Evolutionary conservation across 2,888 invertebrate species (phyloP), one percentile per base, ranked within the genome.

Genomic region (Protula sp.): DNA sequence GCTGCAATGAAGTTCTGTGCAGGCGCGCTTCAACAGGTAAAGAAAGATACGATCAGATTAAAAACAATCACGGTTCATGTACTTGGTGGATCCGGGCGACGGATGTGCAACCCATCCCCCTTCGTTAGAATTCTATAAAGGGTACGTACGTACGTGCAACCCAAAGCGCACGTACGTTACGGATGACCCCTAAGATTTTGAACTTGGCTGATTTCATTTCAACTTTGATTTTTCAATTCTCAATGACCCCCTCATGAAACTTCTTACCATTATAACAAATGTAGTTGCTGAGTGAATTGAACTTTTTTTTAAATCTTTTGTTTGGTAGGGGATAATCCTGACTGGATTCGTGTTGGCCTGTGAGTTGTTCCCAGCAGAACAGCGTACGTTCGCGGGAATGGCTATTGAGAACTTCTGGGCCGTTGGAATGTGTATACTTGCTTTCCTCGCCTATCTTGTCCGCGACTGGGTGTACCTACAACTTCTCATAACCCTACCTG

Each of bases 11-110:
- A 70, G n/a, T 67, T 71, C 59, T 51, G 67, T 38, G 64, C 65
- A 2, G 71, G 71, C 5, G 64, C 64, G 29, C 57, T 71, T 28
- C 71, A 71, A 48, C 71, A 71, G 68, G 71, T 71, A 31, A 19
- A n/a, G n/a, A n/a, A n/a, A n/a, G n/a, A n/a, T n/a, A n/a, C n/a
- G n/a, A n/a, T n/a, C n/a, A n/a, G 51, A 19, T 19, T 51, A 51
- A 19, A 19, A 1, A 19, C n/a, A n/a, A 45, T 45, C 14, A 14
- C 45, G 45, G 45, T 45, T 45, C 45, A 14, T 19, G 45, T 45
- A 45, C 45, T 19, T 14, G 19, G 45, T 45, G 14, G 45, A 45
- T 45, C 19, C 45, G 45, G 14, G 45, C 19, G 14, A 19, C 14
- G 14, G 45, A 45, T 14, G 14, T 45, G 14, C 45, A 19, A 14